Base-by-base conservation (phyloP, 2,797 vertebrate genomes). In the Parambassis ranga region DNA sequence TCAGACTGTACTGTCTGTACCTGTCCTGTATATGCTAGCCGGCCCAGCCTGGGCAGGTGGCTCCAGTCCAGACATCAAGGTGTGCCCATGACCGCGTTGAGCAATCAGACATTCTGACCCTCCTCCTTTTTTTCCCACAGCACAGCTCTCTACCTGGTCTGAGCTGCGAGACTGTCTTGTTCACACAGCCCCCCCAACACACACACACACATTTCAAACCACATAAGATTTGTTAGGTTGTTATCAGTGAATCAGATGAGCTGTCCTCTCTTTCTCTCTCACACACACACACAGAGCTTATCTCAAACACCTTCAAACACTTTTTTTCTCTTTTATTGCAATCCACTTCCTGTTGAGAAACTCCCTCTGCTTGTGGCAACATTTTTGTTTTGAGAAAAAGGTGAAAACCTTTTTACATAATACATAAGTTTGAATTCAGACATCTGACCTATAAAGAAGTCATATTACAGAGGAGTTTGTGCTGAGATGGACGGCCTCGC, bases 1-100 rank as follows among this genome's bases (percentile, higher is more conserved):
- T 76, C 83, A 85, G 74, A 88, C 87, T 85, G 83, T 88, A 90
- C 85, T 93, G 91, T 91, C 92, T 93, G 87, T 92, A 91, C 92
- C 91, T 92, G 92, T 90, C 87, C 89, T 88, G 83, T 79, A 31
- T 67, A 31, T 67, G 79, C 38, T 33, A 41, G 78, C 64, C 66
- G 61, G 75, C 75, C 69, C 61, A 77, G 82, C 65, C 76, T 50
- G 73, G 87, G 86, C 89, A 91, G 88, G 89, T 90, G 89, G 76
- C 86, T 87, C 76, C 65, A 72, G 84, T 80, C 75, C 57, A 79
- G 69, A 49, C 70, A 78, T 77, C 78, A 82, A 83, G 82, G 87
- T 84, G 86, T 85, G 87, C 65, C 79, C 46, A 16, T 83, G 77
- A 81, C 85, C 77, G 57, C 37, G 50, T 83, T 84, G 73, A 79